phyloP scores from a whole-genome alignment of 1,140 invertebrate genomes.

The Marisa cornuarietis region DNA sequence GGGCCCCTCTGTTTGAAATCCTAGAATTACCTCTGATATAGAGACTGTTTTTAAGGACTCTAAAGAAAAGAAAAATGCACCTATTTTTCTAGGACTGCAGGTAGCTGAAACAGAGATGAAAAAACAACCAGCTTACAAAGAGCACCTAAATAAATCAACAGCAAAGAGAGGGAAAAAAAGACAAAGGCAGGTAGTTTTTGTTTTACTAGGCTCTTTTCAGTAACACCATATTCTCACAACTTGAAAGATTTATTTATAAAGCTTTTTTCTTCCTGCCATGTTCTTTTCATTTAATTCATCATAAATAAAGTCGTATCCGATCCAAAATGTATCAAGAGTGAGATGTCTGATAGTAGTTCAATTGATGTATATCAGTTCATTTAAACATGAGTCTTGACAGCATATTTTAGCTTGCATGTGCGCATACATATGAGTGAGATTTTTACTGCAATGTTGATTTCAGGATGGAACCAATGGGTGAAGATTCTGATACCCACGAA shows the following conservation, averaged over 20 bases:
- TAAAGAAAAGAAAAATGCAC: background rate
- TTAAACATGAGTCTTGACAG: background rate
- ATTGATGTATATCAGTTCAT: background rate
- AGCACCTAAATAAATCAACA: too few species aligned
- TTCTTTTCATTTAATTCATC: background rate
- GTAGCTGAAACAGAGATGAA: background rate
- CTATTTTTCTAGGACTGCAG: background rate
- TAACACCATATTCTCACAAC: too few species aligned
- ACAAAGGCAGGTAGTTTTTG: conserved; percentile 2
- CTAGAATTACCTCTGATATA: too few species aligned
- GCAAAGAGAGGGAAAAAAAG: background rate
- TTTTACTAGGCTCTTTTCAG: background rate
- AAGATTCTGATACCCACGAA: conserved; percentile 11
- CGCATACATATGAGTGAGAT: background rate
- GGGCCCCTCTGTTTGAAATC: too few species aligned
- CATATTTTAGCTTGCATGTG: background rate
- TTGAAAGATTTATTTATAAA: background rate
- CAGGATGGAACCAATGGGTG: conserved; percentile 1
- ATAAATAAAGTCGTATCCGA: too few species aligned
- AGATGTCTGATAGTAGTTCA: background rate
- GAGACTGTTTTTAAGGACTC: background rate
- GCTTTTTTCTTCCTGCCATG: background rate
- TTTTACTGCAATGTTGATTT: background rate
- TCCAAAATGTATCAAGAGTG: background rate
- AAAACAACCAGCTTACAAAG: background rate